Conservation (phyloP, 2,888 invertebrate genomes). For the Thereva unica region DNA sequence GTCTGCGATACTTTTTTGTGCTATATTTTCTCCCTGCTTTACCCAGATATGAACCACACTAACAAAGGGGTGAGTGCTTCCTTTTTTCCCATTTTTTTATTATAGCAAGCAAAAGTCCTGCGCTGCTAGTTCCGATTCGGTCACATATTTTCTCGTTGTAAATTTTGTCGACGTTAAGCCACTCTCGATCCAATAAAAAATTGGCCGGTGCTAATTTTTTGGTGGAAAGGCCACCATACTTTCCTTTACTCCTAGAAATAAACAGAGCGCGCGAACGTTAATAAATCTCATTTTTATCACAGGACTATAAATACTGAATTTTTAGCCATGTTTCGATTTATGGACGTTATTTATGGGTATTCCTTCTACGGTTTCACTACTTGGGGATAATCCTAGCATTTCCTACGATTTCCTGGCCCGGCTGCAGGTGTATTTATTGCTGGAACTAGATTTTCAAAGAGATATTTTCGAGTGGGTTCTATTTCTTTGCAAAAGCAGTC, state of each 20-base stretch:
- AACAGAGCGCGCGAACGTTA: slow-evolving; percentile 50
- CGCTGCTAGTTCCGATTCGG: slow-evolving; percentile 4
- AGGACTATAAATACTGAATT: slow-evolving; percentile 59
- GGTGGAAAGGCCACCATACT: slow-evolving; percentile 17
- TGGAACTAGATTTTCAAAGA: too few species aligned
- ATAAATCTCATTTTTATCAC: slow-evolving; percentile 60
- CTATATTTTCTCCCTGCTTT: too few species aligned
- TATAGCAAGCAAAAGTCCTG: too few species aligned
- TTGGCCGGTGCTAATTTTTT: slow-evolving; percentile 40
- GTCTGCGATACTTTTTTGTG: too few species aligned
- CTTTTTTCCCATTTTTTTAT: too few species aligned
- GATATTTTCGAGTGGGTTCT: too few species aligned
- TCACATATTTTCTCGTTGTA: slow-evolving; percentile 39
- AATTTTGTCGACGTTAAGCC: slow-evolving; percentile 40
- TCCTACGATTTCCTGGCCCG: slow-evolving; percentile 23
- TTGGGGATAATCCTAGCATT: slow-evolving; percentile 28
- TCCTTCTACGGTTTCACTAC: slow-evolving; percentile 34
- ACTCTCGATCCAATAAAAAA: slow-evolving; percentile 40
- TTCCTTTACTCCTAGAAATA: slow-evolving; percentile 19
- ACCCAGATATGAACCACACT: too few species aligned
- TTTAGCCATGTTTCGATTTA: slow-evolving; percentile 57
- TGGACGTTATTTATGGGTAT: slow-evolving; percentile 57
- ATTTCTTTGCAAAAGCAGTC: too few species aligned
- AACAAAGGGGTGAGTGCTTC: too few species aligned
- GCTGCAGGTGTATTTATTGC: slow-evolving; percentile 6